Percentiles rank a stretch among this genome's conserved stretches.
Conservation (phyloP, 2,113 vertebrate species). For the Anolis carolinensis region DNA sequence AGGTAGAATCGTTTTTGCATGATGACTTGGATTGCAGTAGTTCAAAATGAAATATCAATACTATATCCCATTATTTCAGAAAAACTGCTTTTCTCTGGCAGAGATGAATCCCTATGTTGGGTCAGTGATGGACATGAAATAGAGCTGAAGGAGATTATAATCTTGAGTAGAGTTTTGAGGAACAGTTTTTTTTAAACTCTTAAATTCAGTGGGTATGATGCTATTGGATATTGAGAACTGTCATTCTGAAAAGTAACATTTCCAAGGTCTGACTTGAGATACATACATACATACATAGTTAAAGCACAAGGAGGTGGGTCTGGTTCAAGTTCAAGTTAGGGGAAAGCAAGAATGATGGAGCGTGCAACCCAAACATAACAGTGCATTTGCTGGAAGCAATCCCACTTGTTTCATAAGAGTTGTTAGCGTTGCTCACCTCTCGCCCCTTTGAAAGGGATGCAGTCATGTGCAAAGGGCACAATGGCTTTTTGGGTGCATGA, state of each 20-base stretch:
- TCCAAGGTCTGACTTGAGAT: too few species aligned
- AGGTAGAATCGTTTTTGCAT: too few species aligned
- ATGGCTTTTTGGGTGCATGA: background rate
- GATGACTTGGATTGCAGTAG: background rate
- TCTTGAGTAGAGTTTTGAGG: too few species aligned
- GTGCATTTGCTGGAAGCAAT: background rate
- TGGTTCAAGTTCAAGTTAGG: background rate
- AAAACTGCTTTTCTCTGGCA: background rate
- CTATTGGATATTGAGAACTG: too few species aligned
- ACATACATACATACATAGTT: too few species aligned
- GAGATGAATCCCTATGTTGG: background rate
- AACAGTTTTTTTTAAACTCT: too few species aligned
- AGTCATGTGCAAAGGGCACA: constrained; percentile 6
- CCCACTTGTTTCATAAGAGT: background rate
- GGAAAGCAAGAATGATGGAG: background rate
- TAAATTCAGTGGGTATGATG: too few species aligned
- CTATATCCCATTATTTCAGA: background rate
- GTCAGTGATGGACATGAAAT: background rate
- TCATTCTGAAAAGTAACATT: background rate
- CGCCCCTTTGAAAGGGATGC: background rate
- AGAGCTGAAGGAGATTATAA: background rate
- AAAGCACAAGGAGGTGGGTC: background rate
- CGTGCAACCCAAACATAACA: background rate
- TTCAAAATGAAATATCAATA: background rate
- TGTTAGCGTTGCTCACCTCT: background rate